phyloP scores from a whole-genome alignment of 2,113 vertebrate genomes.

The Carassius gibelio region DNA sequence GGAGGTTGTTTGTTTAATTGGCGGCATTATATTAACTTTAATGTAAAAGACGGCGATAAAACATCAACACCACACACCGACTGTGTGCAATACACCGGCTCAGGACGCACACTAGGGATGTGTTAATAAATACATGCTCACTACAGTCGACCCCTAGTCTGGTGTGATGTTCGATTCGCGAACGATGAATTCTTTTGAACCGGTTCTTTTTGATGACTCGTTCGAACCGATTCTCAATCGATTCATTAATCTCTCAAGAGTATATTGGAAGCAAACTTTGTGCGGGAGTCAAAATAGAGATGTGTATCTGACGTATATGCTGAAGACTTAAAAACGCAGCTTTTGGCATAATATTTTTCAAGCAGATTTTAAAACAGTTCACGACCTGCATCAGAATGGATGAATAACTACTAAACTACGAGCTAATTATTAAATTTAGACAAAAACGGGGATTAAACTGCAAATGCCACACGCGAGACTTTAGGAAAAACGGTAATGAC shows the following conservation, averaged over 20 bases:
- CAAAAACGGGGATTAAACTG: not conserved
- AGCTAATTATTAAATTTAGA: not conserved
- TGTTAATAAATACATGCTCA: conserved; percentile 11
- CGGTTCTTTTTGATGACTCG: not conserved
- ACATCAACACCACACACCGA: not conserved
- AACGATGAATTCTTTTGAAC: not conserved
- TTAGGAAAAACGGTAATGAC: not conserved
- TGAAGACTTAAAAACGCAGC: not conserved
- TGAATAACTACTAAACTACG: not conserved
- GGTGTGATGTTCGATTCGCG: not conserved
- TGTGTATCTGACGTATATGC: not conserved
- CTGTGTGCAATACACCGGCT: conserved; percentile 6
- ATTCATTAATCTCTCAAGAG: not conserved
- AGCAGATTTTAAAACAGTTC: not conserved
- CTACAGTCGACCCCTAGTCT: conserved; percentile 3
- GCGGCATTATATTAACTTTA: not conserved
- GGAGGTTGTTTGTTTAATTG: not conserved
- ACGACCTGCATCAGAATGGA: not conserved
- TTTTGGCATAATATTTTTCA: not conserved
- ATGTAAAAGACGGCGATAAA: not conserved
- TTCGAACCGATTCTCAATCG: not conserved
- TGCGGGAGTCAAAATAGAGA: not conserved
- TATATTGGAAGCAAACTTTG: not conserved
- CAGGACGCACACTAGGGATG: not conserved
- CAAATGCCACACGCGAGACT: not conserved